phyloP scores from a whole-genome alignment of 2,113 vertebrate species.

The Platycercus adscitus region DNA sequence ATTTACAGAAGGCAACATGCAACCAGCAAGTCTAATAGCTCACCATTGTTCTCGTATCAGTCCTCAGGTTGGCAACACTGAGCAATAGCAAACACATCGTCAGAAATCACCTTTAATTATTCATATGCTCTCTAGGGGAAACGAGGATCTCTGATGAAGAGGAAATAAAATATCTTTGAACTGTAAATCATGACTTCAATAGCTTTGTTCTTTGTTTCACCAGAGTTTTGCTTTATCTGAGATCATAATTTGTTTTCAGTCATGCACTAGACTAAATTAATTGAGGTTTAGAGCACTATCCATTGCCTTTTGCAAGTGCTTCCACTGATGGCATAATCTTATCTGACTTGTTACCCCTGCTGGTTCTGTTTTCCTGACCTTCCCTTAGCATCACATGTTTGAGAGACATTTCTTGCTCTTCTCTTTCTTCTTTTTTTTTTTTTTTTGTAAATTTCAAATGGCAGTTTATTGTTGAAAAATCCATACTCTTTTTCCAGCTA shows the following conservation, averaged over 20 bases:
- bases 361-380: conserved; percentile 56
- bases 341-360: conserved; percentile 68
- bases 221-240: conserved; percentile 71
- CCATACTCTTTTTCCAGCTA: background rate
- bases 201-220: conserved; percentile 72
- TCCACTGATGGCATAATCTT: conserved; percentile 75
- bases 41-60: conserved; percentile 47
- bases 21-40: conserved; percentile 25
- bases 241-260: conserved; percentile 78
- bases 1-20: conserved; percentile 45
- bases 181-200: conserved; percentile 45
- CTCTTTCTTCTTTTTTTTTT: background rate
- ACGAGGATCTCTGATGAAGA: conserved; percentile 37
- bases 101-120: conserved; percentile 76
- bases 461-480: conserved; percentile 54
- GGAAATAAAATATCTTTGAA: conserved; percentile 75
- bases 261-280: conserved; percentile 80
- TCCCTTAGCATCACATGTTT: conserved; percentile 50
- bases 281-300: conserved; percentile 78
- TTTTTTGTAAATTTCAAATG: background rate
- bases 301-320: conserved; percentile 75
- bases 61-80: background rate
- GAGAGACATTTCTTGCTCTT: background rate
- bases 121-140: conserved; percentile 62
- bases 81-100: conserved; percentile 38